Evolutionary conservation across 1,140 invertebrate species (phyloP).

Genomic region (Cotesia chilonis): DNA sequence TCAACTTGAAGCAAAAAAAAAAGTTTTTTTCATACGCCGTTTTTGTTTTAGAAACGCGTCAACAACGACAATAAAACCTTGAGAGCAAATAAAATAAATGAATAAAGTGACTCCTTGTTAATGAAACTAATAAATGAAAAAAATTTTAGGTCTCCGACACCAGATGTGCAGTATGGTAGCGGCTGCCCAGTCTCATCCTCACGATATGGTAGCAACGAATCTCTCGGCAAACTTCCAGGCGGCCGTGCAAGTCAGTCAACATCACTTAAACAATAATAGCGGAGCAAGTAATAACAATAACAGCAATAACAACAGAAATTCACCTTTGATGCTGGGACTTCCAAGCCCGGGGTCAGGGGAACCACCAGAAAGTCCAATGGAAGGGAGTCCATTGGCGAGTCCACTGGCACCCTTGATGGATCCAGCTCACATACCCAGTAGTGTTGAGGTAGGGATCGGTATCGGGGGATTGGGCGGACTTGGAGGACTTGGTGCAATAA

Average conservation of each 20-base stretch:
- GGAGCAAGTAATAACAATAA: conserved; percentile 48
- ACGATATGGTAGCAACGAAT: conserved; percentile 66
- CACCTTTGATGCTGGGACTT: conserved; percentile 66
- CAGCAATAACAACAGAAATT: conserved; percentile 65
- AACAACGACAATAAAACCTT: no score
- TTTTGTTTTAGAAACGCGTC: no score
- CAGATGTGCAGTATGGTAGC: conserved; percentile 79
- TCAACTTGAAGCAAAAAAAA: no score
- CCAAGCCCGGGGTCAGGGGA: conserved; percentile 65
- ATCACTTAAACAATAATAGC: conserved; percentile 60
- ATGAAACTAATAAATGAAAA: conserved; percentile 19
- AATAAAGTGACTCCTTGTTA: background rate
- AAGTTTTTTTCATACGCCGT: no score
- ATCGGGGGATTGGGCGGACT: conserved; percentile 55
- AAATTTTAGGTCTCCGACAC: conserved; percentile 69
- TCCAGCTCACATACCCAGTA: conserved; percentile 59
- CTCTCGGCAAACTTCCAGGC: conserved; percentile 63
- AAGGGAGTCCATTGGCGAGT: conserved; percentile 65
- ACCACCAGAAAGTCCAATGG: conserved; percentile 62
- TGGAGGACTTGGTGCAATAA: background rate
- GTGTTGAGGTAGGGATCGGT: conserved; percentile 70
- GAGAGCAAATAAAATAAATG: no score
- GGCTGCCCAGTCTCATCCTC: conserved; percentile 70
- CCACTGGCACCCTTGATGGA: conserved; percentile 63
- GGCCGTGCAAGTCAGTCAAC: conserved; percentile 64